Percentiles rank a stretch among this genome's conserved stretches.
phyloP scores from a whole-genome alignment of 1,140 invertebrate species.

The Augochlora pura region DNA sequence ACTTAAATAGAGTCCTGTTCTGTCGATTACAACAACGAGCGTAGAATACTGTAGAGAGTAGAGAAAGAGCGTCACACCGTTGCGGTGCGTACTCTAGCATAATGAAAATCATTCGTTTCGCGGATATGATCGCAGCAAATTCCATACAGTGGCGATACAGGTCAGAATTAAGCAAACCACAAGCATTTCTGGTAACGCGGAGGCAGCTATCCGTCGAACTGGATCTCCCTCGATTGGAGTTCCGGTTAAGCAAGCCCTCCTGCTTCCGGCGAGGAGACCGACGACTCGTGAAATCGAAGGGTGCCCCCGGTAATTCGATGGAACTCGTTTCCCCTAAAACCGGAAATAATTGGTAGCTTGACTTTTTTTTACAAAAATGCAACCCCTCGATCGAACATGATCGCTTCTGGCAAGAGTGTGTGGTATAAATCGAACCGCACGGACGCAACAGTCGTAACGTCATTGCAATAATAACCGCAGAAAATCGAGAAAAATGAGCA shows the following conservation, averaged over 20 bases:
- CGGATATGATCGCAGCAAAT: conserved; percentile 9
- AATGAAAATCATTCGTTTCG: not conserved
- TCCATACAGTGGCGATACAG: not conserved
- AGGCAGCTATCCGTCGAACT: conserved; percentile 22
- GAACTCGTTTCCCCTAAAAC: conserved; percentile 16
- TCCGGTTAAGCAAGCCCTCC: conserved; percentile 51
- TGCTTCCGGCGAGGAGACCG: conserved; percentile 54
- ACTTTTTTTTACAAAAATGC: not conserved
- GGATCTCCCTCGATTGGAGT: conserved; percentile 48
- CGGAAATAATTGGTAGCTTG: conserved; percentile 27
- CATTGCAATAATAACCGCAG: too few relatives aligned
- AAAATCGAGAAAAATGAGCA: too few relatives aligned
- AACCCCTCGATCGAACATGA: not conserved
- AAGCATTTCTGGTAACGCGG: conserved; percentile 39
- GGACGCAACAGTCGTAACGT: not conserved
- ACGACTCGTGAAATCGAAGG: conserved; percentile 57
- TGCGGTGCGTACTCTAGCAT: not conserved
- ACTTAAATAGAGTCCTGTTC: too few relatives aligned
- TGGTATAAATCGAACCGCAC: not conserved
- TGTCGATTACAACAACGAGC: too few relatives aligned
- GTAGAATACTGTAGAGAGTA: too few relatives aligned
- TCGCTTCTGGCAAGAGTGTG: not conserved
- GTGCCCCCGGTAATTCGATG: conserved; percentile 51
- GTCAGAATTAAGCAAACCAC: conserved; percentile 39
- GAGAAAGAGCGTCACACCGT: not conserved